These are phyloP conservation scores for Sympetrum striolatum DNA, from an alignment of 2,888 invertebrate genomes.

Conservation along the genomic window DNA sequence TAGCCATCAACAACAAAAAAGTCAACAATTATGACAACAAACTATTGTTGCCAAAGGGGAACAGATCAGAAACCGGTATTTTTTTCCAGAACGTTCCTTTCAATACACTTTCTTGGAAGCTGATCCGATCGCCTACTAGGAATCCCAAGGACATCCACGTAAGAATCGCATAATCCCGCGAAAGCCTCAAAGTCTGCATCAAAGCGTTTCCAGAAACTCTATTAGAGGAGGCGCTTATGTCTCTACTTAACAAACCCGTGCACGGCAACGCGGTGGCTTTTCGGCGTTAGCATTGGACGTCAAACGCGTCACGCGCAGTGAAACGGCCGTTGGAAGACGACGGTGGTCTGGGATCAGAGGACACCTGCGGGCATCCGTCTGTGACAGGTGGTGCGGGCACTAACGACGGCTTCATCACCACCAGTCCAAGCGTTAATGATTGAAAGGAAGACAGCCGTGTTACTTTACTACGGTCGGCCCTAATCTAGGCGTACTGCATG, in stretches of 20 bases:
- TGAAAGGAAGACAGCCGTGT: too few relatives aligned
- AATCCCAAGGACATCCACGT: too few relatives aligned
- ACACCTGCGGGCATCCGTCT: background rate
- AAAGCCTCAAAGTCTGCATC: too few relatives aligned
- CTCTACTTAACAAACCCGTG: background rate
- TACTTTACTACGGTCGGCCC: background rate
- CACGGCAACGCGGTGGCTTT: background rate
- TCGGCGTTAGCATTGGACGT: background rate
- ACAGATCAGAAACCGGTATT: too few relatives aligned
- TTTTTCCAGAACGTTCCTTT: too few relatives aligned
- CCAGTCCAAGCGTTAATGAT: background rate
- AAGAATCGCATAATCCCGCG: too few relatives aligned
- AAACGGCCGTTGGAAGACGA: background rate
- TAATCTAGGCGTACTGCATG: background rate
- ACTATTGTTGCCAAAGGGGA: too few relatives aligned
- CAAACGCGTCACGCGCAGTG: constrained; percentile 14
- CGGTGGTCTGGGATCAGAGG: background rate
- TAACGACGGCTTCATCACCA: constrained; percentile 2
- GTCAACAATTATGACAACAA: too few relatives aligned
- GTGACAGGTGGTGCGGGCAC: background rate
- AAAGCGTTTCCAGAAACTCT: too few relatives aligned
- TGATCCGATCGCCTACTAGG: too few relatives aligned
- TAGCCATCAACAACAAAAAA: too few relatives aligned
- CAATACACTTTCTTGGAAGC: too few relatives aligned
- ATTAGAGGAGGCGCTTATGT: background rate